Base-by-base conservation (phyloP, 2,113 vertebrate genomes). In the Centrocercus urophasianus region DNA sequence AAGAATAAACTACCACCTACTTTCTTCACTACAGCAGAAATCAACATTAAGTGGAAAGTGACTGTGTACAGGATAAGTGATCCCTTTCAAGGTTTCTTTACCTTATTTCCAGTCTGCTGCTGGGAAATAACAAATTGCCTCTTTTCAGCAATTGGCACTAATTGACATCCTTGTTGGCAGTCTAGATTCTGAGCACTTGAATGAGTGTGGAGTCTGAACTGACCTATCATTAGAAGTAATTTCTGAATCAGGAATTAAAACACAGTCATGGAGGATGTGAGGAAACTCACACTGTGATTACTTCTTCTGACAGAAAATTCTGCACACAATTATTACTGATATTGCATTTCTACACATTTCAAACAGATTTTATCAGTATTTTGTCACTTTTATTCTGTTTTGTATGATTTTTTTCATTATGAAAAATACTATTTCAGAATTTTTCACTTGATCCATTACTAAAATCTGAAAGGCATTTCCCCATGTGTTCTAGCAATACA, bases 1-100 rank as follows among this genome's bases (percentile, higher is more conserved):
- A 93, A 92, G 86, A 96, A 94, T 94, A 93, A 96, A 95, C 82
- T 91, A 60, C 56, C 90, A 82, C 66, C 69, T 63, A 82, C 88
- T 92, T 95, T 88, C 42, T 83, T 83, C 5, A 0, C 88, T 90
- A 77, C 83, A 92, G 84, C 75, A 71, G 86, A 97, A 95, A 89
- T 94, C 91, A 96, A 88, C 90, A 79, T 72, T 71, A 60, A 93
- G 57, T 24, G 25, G 78, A 90, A 95, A 88, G 79, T 34, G 43
- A 30, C 60, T 92, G 52, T 69, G 69, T 79, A 84, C 43, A 43
- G 28, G 63, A 88, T 77, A 94, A 92, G 65, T 72, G 93, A 96
- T 92, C 9, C 32, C 19, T 93, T 95, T 96, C 86, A 94, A 91
- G 63, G 27, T 84, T 84, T 75, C 50, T 82, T 89, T 94, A 89